Evolutionary conservation across 2,888 invertebrate genomes (phyloP).

Genomic region (Eupithecia vulgata): DNA sequence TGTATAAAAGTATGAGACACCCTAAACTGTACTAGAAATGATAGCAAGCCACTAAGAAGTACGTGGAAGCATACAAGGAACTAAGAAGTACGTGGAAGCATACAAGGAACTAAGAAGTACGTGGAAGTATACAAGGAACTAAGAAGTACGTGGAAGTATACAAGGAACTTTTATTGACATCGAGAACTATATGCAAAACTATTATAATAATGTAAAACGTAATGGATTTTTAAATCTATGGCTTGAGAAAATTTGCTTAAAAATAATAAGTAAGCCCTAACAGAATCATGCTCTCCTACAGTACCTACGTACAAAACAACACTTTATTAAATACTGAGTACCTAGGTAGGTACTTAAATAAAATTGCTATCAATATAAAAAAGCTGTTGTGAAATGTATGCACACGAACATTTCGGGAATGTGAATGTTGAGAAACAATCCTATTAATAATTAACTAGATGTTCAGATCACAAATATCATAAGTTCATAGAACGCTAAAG

Average conservation of each 20-base stretch:
- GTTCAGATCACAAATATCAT: conserved; percentile 59
- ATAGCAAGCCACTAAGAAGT: conserved; percentile 41
- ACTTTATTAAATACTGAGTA: too few relatives aligned
- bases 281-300: neutral
- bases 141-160: conserved; percentile 24
- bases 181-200: neutral
- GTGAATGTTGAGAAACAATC: neutral
- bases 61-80: conserved; percentile 14
- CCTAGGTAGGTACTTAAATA: too few relatives aligned
- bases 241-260: neutral
- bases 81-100: too few relatives aligned
- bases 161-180: conserved; percentile 9
- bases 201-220: neutral
- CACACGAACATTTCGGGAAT: neutral
- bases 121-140: too few relatives aligned
- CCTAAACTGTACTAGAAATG: conserved; percentile 45
- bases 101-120: too few relatives aligned
- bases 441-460: conserved; percentile 19
- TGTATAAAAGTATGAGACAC: conserved; percentile 53
- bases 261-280: neutral
- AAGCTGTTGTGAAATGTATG: neutral
- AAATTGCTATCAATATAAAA: neutral
- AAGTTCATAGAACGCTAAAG: conserved; percentile 65
- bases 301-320: too few relatives aligned
- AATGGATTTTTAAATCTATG: neutral